Base-by-base conservation (phyloP, 1,140 invertebrate species). In the Helicorthomorpha holstii region DNA sequence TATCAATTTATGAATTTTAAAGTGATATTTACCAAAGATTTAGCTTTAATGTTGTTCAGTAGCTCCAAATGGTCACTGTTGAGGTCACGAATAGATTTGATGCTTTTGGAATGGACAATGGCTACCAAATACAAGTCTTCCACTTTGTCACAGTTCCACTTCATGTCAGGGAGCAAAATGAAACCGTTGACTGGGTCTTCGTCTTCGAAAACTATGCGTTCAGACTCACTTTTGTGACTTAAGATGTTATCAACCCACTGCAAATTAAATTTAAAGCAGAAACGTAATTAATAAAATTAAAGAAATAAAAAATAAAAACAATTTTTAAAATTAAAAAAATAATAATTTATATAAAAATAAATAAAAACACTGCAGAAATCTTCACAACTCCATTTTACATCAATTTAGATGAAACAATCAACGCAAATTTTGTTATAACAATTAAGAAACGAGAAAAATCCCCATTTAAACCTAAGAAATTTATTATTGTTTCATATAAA, bases 221-320 rank as follows among this genome's bases (percentile, higher is more conserved):
- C 92, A 2, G 70, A 68, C 74, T 98, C 93, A 51, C 79, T 79
- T 63, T 84, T 87, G 57, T 92, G 87, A 41, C 91, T 82, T 10
- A 98, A 65, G 56, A 97, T 91, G 67, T 98, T 98, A 63, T 90
- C 85, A 0, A 98, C 81, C 94, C 93, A 98, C 83, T 95, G n/a
- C n/a, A n/a, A n/a, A n/a, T n/a, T n/a, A n/a, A n/a, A n/a, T n/a
- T n/a, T n/a, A n/a, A n/a, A n/a, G n/a, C n/a, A n/a, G n/a, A n/a
- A n/a, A n/a, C n/a, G n/a, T n/a, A n/a, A n/a, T n/a, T n/a, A n/a
- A n/a, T n/a, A n/a, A n/a, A 25, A 14, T 25, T 10, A 2, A 12
- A 10, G 14, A 23, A 19, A 12, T 52, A 49, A 16, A 16, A 52
- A 42, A 27, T 19, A 27, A 16, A 27, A 10, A 4, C 45, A 52